Evolutionary conservation across 2,797 vertebrate genomes (phyloP).

Genomic region (Lerista edwardsae): DNA sequence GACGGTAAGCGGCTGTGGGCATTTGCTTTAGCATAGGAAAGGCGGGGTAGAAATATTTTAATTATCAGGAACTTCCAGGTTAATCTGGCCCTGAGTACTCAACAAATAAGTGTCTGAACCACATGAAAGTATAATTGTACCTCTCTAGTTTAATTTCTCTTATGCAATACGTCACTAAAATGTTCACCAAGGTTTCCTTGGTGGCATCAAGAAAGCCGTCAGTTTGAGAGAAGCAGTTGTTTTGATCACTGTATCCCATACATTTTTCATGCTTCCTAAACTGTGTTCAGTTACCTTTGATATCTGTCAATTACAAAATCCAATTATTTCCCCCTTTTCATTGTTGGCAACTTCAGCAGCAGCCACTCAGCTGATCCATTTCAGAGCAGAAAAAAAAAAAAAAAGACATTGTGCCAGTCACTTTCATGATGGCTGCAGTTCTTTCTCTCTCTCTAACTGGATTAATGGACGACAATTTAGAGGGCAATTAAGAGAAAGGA

Average conservation of each 20-base stretch:
- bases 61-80: no score
- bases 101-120: no score
- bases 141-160: no score
- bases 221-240: background rate
- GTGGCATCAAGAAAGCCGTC: background rate
- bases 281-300: background rate
- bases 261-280: background rate
- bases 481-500: background rate
- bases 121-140: no score
- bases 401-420: background rate
- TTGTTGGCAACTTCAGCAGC: background rate
- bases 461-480: background rate
- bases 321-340: background rate
- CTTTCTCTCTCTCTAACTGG: slow-evolving; percentile 8
- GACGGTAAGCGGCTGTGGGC: no score
- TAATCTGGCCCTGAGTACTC: no score
- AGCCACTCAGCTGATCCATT: background rate
- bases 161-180: background rate
- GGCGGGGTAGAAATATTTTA: no score
- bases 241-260: background rate
- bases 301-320: background rate
- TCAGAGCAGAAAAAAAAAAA: background rate
- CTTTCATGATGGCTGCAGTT: background rate
- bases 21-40: no score
- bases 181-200: background rate